Evolutionary conservation across 1,140 invertebrate species (phyloP), one percentile per base, ranked within the genome.

Genomic region (Drosophila sp.): DNA sequence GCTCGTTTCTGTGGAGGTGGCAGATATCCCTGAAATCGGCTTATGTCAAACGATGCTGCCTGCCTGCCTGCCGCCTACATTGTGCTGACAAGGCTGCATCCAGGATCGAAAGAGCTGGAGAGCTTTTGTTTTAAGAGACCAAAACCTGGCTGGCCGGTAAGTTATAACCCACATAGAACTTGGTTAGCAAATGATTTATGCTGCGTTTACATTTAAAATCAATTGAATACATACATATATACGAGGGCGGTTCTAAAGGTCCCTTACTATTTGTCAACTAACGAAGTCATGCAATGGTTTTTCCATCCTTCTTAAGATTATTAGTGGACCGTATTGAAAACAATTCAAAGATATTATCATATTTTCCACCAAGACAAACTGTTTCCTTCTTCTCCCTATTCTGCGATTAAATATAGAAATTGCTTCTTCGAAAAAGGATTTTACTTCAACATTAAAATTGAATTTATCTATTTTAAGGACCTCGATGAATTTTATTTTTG

Each of bases 1-100:
- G 11, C 5, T 30, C 33, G 60, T 23, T 11, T 10, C 56, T 60
- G 68, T 50, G 64, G 66, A 55, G 76, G 57, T 66, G 55, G 65
- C 71, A 78, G 77, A 89, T 89, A 89, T 89, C 71, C 77, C 77
- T 80, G 80, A 89, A 89, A 89, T 80, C 84, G 84, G 84, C 84
- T 89, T 89, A 89, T 89, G 85, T 89, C 84, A 50, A 50, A 50
- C 44, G 44, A 27, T 27, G 23, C 44, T 23, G 44, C 44, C 44
- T 23, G 84, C 80, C 84, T 72, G 76, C 56, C n/a, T 4, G 65
- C 66, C 84, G 44, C 30, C 56, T 66, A 66, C 84, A 84, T 89
- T 84, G 74, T 89, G 84, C 85, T 89, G 84, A 84, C 84, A 87
- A 65, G 75, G 84, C 83, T 89, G 80, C 44, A 50, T 1, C 44